These are phyloP conservation scores for Tolmerus cingulatus DNA, from an alignment of 2,888 invertebrate genomes.

Conservation along the genomic window DNA sequence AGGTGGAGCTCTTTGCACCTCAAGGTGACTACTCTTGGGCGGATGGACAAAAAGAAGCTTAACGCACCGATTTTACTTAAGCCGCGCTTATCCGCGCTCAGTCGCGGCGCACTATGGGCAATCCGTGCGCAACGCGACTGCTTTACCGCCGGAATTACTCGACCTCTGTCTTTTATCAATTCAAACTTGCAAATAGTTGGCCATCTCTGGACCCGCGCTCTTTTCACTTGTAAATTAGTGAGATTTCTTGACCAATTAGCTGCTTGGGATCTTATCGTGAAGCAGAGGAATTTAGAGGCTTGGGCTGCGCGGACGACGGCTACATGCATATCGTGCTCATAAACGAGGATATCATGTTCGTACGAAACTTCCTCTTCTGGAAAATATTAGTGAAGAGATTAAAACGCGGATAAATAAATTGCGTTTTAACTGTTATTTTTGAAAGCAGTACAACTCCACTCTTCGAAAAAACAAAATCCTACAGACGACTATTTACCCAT, in stretches of 20 bases:
- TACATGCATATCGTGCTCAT: neutral
- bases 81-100: neutral
- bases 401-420: too few relatives aligned
- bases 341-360: neutral
- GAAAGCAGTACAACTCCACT: too few relatives aligned
- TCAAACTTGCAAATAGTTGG: neutral
- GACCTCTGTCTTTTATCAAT: conserved; percentile 34
- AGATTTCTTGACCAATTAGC: neutral
- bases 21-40: neutral
- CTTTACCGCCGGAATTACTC: conserved; percentile 10
- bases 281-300: neutral
- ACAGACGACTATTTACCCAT: too few relatives aligned
- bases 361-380: neutral
- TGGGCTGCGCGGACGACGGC: neutral
- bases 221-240: neutral
- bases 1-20: neutral
- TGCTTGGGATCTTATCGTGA: neutral
- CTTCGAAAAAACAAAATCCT: too few relatives aligned
- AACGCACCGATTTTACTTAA: neutral
- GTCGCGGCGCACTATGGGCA: neutral
- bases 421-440: too few relatives aligned
- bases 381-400: neutral
- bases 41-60: neutral
- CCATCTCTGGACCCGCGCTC: neutral
- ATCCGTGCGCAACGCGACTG: neutral